Evolutionary conservation across 2,888 invertebrate species (phyloP), one percentile per base, ranked within the genome.

Genomic region (Celastrina argiolus): DNA sequence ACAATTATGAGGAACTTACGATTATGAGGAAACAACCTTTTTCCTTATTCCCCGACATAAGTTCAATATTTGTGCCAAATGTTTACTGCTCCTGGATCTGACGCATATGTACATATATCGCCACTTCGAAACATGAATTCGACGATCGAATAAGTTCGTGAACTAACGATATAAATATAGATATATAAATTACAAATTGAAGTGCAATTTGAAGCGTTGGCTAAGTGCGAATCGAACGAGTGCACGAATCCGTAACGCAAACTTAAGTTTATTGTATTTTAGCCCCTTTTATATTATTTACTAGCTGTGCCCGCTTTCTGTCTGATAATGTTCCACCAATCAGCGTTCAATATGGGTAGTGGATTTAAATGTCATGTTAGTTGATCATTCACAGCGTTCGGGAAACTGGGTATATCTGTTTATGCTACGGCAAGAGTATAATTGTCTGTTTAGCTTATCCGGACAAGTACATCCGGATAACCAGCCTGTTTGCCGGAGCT

Each of bases 21-120:
- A 12, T 51, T 51, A 51, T 51, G 51, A 51, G 51, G 51, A 51
- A 22, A 51, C 51, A 51, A 51, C 22, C 22, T 51, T 51, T 51
- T 51, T 51, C 51, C 51, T 45, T 45, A 45, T 45, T 45, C 18
- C 42, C 16, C 22, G 51, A 12, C 10, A 51, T 22, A 22, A 51
- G 51, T 51, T 51, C 51, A 51, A 51, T 51, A 51, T 51, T 51
- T 51, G 51, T 22, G 22, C 51, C 12, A 51, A 51, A 10, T 51
- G 22, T 22, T 51, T 51, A 12, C 51, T 12, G 12, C 12, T 12
- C 51, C 51, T 51, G 51, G 51, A 51, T 51, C 51, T 51, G 22
- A 51, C 51, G 51, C 22, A 12, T 10, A 12, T 12, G 10, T 10
- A 45, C 36, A 12, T 12, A 36, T 10, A 45, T 45, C 18, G 45